A percentile compares a stretch with the other conserved stretches of the same genome.
Evolutionary conservation across 2,888 invertebrate genomes (phyloP).

Genomic region (Drosophila mettleri): DNA sequence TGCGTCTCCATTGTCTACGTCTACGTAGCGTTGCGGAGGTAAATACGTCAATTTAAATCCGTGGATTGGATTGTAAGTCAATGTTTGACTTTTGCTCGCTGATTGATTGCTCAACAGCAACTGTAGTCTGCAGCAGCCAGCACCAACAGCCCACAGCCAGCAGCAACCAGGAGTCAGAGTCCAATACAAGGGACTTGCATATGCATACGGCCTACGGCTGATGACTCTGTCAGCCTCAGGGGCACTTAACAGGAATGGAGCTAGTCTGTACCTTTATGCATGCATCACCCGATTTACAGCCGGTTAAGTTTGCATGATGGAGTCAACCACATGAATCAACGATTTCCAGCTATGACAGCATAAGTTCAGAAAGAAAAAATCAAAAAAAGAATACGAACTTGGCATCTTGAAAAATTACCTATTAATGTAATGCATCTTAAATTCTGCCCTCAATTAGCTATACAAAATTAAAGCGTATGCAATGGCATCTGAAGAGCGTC

Average conservation of each 20-base stretch:
- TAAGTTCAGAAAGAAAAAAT: constrained; percentile 67
- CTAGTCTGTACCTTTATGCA: constrained; percentile 26
- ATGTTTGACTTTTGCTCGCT: constrained; percentile 84
- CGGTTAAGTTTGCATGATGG: constrained; percentile 74
- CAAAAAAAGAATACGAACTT: not conserved
- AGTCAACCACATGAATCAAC: constrained; percentile 79
- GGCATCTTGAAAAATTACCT: constrained; percentile 27
- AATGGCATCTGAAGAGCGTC: too few relatives aligned
- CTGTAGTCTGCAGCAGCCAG: constrained; percentile 57
- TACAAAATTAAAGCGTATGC: constrained; percentile 60
- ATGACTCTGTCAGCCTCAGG: constrained; percentile 63
- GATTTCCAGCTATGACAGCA: constrained; percentile 75
- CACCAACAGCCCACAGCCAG: constrained; percentile 39
- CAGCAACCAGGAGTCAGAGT: constrained; percentile 35
- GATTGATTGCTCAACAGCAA: constrained; percentile 83
- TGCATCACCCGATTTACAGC: constrained; percentile 74
- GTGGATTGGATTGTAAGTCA: constrained; percentile 84
- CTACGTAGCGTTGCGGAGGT: constrained; percentile 65
- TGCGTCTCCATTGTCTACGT: constrained; percentile 50
- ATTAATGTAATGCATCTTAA: not conserved
- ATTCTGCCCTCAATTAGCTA: constrained; percentile 73
- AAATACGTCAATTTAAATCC: constrained; percentile 84
- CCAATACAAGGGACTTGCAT: constrained; percentile 68
- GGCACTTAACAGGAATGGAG: constrained; percentile 13
- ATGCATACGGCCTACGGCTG: constrained; percentile 74